Conservation (phyloP, 2,113 vertebrate genomes). For the Ammodramus savannarum region DNA sequence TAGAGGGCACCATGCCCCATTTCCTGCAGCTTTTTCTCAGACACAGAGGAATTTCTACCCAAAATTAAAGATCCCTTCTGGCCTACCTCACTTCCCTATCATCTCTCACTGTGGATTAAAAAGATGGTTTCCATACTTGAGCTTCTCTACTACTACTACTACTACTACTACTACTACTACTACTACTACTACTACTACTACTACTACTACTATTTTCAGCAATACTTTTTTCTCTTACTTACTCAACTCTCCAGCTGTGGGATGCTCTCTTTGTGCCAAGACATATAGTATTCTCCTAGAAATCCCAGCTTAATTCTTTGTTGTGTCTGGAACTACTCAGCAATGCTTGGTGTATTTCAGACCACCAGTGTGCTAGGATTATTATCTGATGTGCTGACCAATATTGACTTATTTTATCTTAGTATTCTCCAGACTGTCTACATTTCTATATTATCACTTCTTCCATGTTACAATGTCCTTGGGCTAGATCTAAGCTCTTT, state of each 20-base stretch:
- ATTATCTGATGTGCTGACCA: background rate
- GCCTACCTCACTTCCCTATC: background rate
- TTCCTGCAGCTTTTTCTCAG: background rate
- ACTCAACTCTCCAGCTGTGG: rapidly evolving
- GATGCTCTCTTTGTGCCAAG: background rate
- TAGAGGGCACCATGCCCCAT: rapidly evolving
- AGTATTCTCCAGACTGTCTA: background rate
- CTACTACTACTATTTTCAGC: background rate
- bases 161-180: background rate
- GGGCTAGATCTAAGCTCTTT: background rate
- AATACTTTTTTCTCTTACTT: background rate
- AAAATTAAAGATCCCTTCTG: background rate
- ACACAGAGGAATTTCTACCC: background rate
- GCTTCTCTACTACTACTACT: background rate
- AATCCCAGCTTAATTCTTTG: background rate
- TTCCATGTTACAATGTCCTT: background rate
- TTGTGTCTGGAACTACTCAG: background rate
- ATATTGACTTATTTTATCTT: background rate
- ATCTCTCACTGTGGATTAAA: background rate
- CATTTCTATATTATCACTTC: background rate
- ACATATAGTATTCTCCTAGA: background rate
- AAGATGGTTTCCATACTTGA: background rate
- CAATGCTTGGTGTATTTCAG: background rate
- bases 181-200: background rate
- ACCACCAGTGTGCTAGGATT: background rate